Conservation (phyloP, 1,140 invertebrate species). For the Leptonema lineaticorne region DNA sequence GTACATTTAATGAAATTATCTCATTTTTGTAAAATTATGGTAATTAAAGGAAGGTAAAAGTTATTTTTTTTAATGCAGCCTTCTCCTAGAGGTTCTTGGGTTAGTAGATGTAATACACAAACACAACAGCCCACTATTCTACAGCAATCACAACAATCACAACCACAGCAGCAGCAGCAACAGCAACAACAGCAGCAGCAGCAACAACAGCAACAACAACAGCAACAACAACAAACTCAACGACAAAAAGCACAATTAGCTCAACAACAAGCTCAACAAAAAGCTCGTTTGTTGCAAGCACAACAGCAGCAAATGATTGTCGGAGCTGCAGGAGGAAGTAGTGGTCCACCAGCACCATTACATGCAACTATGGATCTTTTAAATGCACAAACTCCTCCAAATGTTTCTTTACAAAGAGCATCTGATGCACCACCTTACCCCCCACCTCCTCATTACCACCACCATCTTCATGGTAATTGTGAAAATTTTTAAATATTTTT, state of each 20-base stretch:
- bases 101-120: constrained; percentile 50
- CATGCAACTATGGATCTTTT: constrained; percentile 69
- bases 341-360: constrained; percentile 43
- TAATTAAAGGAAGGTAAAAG: no score
- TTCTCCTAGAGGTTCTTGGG: constrained; percentile 21
- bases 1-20: background rate
- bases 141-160: constrained; percentile 52
- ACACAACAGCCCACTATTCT: constrained; percentile 46
- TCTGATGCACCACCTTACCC: constrained; percentile 65
- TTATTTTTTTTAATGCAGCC: constrained; percentile 16
- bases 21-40: background rate
- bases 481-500: background rate
- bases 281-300: constrained; percentile 64
- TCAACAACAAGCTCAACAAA: constrained; percentile 52
- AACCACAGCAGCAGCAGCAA: constrained; percentile 63
- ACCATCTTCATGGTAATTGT: constrained; percentile 36
- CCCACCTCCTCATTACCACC: constrained; percentile 30
- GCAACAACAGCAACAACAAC: constrained; percentile 48
- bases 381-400: constrained; percentile 78
- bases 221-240: constrained; percentile 46
- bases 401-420: constrained; percentile 71
- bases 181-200: constrained; percentile 60
- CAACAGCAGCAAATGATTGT: constrained; percentile 71
- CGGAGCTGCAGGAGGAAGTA: constrained; percentile 61
- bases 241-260: constrained; percentile 46